phyloP scores from a whole-genome alignment of 37 sponge, comb jelly and placozoan species.

The Eunapius fragilis region DNA sequence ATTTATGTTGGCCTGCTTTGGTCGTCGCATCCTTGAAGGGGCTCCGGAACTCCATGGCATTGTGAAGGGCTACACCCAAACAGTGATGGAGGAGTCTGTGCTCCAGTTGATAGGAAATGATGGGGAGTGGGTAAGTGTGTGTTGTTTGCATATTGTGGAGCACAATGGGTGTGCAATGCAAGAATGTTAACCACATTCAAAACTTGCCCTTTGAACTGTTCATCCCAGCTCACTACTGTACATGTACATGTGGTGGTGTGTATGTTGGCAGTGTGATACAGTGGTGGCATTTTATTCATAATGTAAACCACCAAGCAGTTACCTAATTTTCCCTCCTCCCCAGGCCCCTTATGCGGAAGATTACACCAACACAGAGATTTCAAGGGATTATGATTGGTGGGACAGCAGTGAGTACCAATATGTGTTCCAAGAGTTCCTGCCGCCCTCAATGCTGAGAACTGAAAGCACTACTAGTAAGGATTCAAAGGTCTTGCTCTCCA shows the following conservation, averaged over 20 bases:
- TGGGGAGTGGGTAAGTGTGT: not conserved
- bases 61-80: not conserved
- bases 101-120: not conserved
- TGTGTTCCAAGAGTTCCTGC: not conserved
- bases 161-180: not conserved
- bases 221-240: no score
- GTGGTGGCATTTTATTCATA: no score
- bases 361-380: not conserved
- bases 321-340: not conserved
- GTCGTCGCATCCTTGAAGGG: not conserved
- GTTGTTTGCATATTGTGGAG: not conserved
- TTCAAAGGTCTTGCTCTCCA: not conserved
- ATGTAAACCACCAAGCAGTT: no score
- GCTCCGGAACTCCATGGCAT: not conserved
- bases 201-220: no score
- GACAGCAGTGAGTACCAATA: not conserved
- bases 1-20: not conserved
- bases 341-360: not conserved
- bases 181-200: no score
- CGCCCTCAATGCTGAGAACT: not conserved
- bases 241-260: no score
- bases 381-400: not conserved
- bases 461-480: not conserved
- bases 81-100: not conserved
- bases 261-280: no score